phyloP scores from a whole-genome alignment of 2,113 vertebrate genomes.

The Oceanodroma tethys region DNA sequence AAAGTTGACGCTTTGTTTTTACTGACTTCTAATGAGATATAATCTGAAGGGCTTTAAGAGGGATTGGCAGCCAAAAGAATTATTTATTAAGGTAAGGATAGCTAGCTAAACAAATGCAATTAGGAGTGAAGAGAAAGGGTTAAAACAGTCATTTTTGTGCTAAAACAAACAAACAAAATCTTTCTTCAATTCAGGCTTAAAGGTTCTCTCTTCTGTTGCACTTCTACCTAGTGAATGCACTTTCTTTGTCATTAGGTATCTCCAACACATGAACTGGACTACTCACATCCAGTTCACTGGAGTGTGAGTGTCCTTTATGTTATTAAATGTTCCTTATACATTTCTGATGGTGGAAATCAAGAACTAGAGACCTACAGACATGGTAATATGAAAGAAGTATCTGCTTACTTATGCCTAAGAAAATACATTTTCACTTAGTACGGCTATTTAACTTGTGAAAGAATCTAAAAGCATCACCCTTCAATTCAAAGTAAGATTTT shows the following conservation, averaged over 20 bases:
- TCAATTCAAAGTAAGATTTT: background rate
- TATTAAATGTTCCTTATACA: background rate
- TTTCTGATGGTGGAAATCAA: background rate
- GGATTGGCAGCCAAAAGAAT: background rate
- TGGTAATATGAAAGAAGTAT: background rate
- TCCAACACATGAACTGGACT: background rate
- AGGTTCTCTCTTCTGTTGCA: background rate
- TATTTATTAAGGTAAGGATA: background rate
- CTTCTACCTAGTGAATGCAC: background rate
- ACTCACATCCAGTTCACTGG: background rate
- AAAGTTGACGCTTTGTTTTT: background rate
- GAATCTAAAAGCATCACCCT: background rate
- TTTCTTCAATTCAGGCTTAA: background rate
- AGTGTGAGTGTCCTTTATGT: fast-evolving
- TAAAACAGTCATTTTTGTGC: background rate
- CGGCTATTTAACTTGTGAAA: background rate
- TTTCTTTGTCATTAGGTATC: background rate
- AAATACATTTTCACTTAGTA: background rate
- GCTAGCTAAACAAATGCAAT: background rate
- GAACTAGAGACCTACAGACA: background rate
- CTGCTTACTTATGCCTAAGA: background rate
- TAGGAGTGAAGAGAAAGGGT: background rate
- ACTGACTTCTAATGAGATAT: background rate
- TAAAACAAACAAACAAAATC: background rate
- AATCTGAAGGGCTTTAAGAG: background rate